Evolutionary conservation across 1,140 invertebrate genomes (phyloP), one percentile per base, ranked within the genome.

Genomic region (Zaprionus lachaisei): DNA sequence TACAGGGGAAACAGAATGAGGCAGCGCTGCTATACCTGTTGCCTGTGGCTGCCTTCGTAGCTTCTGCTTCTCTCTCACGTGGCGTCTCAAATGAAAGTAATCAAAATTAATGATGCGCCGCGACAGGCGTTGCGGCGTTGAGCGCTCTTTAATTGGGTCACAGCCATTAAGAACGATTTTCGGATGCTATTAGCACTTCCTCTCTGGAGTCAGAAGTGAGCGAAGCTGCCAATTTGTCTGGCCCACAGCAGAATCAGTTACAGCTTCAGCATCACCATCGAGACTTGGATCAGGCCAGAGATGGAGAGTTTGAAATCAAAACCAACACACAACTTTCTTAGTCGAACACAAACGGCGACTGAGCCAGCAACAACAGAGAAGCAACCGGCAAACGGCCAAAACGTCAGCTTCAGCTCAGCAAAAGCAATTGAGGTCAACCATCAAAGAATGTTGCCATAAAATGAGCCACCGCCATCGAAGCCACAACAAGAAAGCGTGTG

Each of bases 381-480:
- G 63, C 74, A 73, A 51, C 65, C 72, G 70, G 72, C 69, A 79
- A 85, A 64, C 70, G 77, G 77, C 67, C 84, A 81, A 87, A 80
- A 80, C 83, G 83, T 83, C 84, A 87, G 72, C 87, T 71, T n/a
- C 41, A 47, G 41, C 41, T 34, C n/a, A 79, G 80, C 83, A 91
- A 87, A 83, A 87, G 81, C 87, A 87, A 91, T 90, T 91, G 86
- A 85, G 82, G 86, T 76, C 83, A 87, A 66, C 84, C 84, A 83
- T 90, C 85, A 83, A 91, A 91, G 87, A 91, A 91, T 91, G 87
- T 91, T 91, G 83, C 87, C 80, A 91, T 91, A 91, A 91, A 91
- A 91, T 91, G 80, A 91, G 87, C 74, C 80, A 91, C 67, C 77
- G 91, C 67, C 75, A 74, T 60, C 61, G 69, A 61, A 62, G 56